Evolutionary conservation across 2,113 vertebrate genomes (phyloP).

Genomic region (Trachemys scripta): DNA sequence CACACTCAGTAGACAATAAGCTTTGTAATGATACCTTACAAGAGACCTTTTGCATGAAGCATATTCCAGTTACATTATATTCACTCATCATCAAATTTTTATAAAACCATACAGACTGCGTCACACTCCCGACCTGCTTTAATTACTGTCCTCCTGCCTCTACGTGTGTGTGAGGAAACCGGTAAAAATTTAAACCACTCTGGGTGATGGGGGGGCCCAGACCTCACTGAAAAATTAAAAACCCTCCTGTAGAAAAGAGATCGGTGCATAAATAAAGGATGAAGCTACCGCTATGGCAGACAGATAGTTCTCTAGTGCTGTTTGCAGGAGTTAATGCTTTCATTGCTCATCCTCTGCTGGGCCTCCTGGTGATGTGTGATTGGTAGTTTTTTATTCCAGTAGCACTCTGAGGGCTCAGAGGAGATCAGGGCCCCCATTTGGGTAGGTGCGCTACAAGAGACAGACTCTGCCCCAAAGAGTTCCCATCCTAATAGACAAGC

Average conservation of each 20-base stretch:
- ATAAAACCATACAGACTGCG: too few species aligned
- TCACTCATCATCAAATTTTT: too few species aligned
- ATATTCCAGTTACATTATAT: too few species aligned
- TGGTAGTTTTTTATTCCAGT: not conserved
- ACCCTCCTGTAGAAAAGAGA: slow-evolving; percentile 46
- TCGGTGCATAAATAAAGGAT: slow-evolving; percentile 70
- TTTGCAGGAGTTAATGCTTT: slow-evolving; percentile 41
- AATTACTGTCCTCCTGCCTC: slow-evolving; percentile 46
- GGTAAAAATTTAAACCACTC: slow-evolving; percentile 61
- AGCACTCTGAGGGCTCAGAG: not conserved
- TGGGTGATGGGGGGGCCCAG: slow-evolving; percentile 50
- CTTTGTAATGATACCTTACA: too few species aligned
- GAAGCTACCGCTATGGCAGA: slow-evolving; percentile 33
- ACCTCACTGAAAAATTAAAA: slow-evolving; percentile 73
- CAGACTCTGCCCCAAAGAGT: not conserved
- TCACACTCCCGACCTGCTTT: slow-evolving; percentile 3
- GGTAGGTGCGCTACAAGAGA: not conserved
- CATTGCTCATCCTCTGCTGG: not conserved
- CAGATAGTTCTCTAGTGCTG: not conserved
- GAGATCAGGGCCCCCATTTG: too few species aligned
- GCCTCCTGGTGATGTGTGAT: not conserved
- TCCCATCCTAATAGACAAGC: not conserved
- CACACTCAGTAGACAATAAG: too few species aligned
- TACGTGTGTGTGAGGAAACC: slow-evolving; percentile 22
- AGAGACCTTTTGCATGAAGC: too few species aligned